phyloP scores from a whole-genome alignment of 2,888 invertebrate species.

The Epinotia nisella region DNA sequence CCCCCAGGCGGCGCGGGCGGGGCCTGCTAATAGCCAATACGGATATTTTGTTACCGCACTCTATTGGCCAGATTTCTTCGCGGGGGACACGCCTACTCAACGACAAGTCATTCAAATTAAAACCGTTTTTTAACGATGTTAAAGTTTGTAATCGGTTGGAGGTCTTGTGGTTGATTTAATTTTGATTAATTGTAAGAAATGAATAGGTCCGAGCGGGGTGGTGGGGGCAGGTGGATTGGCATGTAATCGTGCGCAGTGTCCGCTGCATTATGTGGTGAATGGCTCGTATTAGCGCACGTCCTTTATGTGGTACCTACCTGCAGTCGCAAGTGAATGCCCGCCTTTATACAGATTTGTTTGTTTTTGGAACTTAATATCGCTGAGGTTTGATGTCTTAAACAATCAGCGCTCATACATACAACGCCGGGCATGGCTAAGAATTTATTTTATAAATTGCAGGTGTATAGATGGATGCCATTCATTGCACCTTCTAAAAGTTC shows the following conservation, averaged over 20 bases:
- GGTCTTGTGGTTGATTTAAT: constrained; percentile 73
- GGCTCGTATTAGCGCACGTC: constrained; percentile 25
- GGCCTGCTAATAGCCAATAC: constrained; percentile 85
- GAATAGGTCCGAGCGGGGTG: constrained; percentile 67
- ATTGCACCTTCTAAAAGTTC: neutral
- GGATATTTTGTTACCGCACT: constrained; percentile 85
- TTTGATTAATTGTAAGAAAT: constrained; percentile 84
- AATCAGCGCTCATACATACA: neutral
- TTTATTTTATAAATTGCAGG: neutral
- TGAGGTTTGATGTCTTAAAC: neutral
- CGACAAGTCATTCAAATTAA: constrained; percentile 55
- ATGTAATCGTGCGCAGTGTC: constrained; percentile 43
- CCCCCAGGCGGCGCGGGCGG: constrained; percentile 71
- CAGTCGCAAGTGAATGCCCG: constrained; percentile 26
- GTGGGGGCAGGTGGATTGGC: constrained; percentile 43
- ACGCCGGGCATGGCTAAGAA: neutral
- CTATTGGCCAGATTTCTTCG: constrained; percentile 86
- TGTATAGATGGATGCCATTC: too few relatives aligned
- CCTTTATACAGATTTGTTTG: constrained; percentile 29
- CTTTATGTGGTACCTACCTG: constrained; percentile 20
- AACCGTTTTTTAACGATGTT: constrained; percentile 56
- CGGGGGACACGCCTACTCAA: constrained; percentile 77
- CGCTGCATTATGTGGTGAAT: constrained; percentile 41
- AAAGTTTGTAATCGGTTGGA: constrained; percentile 58
- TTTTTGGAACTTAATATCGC: constrained; percentile 37